Evolutionary conservation across 2,888 invertebrate genomes (phyloP).

Genomic region (Lycophotia porphyrea): DNA sequence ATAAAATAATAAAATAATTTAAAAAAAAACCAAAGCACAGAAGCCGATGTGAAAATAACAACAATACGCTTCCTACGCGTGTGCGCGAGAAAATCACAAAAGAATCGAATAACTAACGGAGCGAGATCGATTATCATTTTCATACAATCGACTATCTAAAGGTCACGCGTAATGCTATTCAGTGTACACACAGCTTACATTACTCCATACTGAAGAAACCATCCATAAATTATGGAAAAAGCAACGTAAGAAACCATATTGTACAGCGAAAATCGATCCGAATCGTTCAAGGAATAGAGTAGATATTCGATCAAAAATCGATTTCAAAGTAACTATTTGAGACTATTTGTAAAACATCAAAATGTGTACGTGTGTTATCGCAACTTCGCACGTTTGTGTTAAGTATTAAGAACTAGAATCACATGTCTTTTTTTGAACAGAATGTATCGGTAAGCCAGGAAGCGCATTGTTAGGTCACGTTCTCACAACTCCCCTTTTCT

Average conservation of each 20-base stretch:
- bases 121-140: conserved; percentile 88
- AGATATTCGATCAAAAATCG: conserved; percentile 61
- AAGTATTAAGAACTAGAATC: conserved; percentile 80
- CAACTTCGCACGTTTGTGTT: conserved; percentile 77
- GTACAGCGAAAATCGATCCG: conserved; percentile 61
- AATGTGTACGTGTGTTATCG: conserved; percentile 73
- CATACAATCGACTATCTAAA: conserved; percentile 87
- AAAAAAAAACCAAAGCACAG: conserved; percentile 48
- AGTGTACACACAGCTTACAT: conserved; percentile 78
- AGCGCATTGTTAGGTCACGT: conserved; percentile 90
- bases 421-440: conserved; percentile 73
- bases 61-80: conserved; percentile 65
- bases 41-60: conserved; percentile 65
- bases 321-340: conserved; percentile 77
- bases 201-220: conserved; percentile 84
- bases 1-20: conserved; percentile 8
- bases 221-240: conserved; percentile 72
- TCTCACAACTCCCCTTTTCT: conserved; percentile 90
- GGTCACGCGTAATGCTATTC: conserved; percentile 89
- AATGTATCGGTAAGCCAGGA: conserved; percentile 89
- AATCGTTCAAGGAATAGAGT: conserved; percentile 63
- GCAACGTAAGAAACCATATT: conserved; percentile 56
- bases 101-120: conserved; percentile 82
- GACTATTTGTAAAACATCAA: conserved; percentile 81
- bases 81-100: conserved; percentile 77